phyloP scores from a whole-genome alignment of 2,888 invertebrate genomes.

The Drosophila crucigera region DNA sequence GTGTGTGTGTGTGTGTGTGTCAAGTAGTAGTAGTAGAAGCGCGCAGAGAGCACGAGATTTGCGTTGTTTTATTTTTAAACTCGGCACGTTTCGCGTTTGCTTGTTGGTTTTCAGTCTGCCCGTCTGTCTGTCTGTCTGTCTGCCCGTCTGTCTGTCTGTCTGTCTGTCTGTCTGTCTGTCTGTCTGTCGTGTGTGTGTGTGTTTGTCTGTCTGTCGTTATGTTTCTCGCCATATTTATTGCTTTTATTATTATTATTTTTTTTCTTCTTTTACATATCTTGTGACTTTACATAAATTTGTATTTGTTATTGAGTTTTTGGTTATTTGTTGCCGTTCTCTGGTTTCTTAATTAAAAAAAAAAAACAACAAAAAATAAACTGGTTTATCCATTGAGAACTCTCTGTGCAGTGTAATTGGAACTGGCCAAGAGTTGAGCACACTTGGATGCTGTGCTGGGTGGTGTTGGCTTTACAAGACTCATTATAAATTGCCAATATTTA shows the following conservation, averaged over 20 bases:
- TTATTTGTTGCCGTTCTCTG: constrained; percentile 56
- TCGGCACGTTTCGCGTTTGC: constrained; percentile 74
- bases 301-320: constrained; percentile 56
- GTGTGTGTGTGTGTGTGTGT: constrained; percentile 13
- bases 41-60: constrained; percentile 69
- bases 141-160: too few species aligned
- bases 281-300: constrained; percentile 61
- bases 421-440: constrained; percentile 25
- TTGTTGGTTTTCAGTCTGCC: constrained; percentile 42
- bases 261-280: constrained; percentile 46
- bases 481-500: constrained; percentile 71
- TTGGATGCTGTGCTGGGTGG: constrained; percentile 21
- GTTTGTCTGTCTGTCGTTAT: background rate
- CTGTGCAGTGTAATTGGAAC: constrained; percentile 14
- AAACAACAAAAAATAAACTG: constrained; percentile 47
- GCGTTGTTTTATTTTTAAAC: constrained; percentile 70
- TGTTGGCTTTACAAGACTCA: constrained; percentile 34
- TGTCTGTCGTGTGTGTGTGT: background rate
- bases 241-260: background rate
- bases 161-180: background rate
- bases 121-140: background rate
- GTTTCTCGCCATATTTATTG: constrained; percentile 14
- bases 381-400: constrained; percentile 51
- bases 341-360: constrained; percentile 42
- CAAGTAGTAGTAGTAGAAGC: constrained; percentile 43